A percentile compares a stretch with the other conserved stretches of the same genome.
These are phyloP conservation scores for Cyclophora punctaria DNA, from an alignment of 2,888 invertebrate species.

Conservation along the genomic window DNA sequence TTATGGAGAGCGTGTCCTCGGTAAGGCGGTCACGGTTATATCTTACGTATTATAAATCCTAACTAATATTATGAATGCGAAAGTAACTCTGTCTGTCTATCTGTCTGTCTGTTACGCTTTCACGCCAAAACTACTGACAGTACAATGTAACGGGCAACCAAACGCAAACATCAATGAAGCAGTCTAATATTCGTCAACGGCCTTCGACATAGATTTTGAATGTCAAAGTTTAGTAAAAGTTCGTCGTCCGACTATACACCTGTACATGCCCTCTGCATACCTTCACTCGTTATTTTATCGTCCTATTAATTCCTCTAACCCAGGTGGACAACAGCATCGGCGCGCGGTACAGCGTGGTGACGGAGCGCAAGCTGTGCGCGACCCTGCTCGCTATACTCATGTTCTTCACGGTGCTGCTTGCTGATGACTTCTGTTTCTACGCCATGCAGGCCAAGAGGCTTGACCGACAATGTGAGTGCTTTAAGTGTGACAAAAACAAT, in stretches of 20 bases:
- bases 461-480: constrained; percentile 54
- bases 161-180: too few species aligned
- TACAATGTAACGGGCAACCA: too few species aligned
- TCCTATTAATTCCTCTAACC: neutral
- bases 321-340: constrained; percentile 65
- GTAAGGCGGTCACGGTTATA: constrained; percentile 29
- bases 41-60: neutral
- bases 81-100: too few species aligned
- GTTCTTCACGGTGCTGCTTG: constrained; percentile 56
- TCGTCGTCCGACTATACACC: too few species aligned
- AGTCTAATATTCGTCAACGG: too few species aligned
- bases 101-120: too few species aligned
- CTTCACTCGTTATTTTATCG: neutral
- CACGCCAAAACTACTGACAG: too few species aligned
- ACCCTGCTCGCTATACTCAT: constrained; percentile 54
- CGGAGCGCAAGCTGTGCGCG: constrained; percentile 57
- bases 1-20: constrained; percentile 66
- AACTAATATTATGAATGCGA: too few species aligned
- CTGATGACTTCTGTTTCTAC: constrained; percentile 64
- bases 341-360: constrained; percentile 48
- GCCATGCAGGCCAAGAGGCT: constrained; percentile 50
- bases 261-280: too few species aligned
- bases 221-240: too few species aligned
- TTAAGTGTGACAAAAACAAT: neutral
- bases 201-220: too few species aligned